Conservation (phyloP, 1,140 invertebrate species). For the Oryzaephilus surinamensis region DNA sequence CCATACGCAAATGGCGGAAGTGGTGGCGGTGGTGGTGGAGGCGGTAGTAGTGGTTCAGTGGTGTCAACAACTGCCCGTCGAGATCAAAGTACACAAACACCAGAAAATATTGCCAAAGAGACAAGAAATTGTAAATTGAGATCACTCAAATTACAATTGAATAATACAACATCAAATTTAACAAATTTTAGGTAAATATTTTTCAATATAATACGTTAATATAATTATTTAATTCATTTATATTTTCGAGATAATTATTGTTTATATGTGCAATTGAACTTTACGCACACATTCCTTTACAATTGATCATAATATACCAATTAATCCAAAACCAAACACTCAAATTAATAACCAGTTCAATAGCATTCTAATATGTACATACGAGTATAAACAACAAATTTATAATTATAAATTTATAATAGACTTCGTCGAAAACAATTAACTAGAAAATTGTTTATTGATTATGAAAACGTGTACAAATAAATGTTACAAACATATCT, state of each 20-base stretch:
- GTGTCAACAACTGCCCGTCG: constrained; percentile 31
- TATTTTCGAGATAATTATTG: background rate
- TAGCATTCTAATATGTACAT: no score
- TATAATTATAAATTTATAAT: no score
- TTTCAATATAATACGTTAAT: no score
- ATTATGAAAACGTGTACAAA: no score
- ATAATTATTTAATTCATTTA: background rate
- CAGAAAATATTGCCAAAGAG: constrained; percentile 54
- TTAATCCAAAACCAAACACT: background rate
- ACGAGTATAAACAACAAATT: no score
- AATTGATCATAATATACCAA: background rate
- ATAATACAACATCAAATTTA: constrained; percentile 47
- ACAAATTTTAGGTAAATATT: constrained; percentile 52
- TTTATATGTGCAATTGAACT: background rate
- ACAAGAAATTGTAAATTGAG: constrained; percentile 52
- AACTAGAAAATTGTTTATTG: no score
- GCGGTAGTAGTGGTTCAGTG: constrained; percentile 20
- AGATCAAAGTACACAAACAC: constrained; percentile 57
- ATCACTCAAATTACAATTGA: constrained; percentile 54
- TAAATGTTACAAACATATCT: no score
- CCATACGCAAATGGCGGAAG: constrained; percentile 46
- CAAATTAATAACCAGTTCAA: no score
- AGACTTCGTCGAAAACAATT: no score
- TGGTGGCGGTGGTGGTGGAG: constrained; percentile 24
- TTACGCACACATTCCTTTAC: background rate